A percentile compares a stretch with the other conserved stretches of the same genome.
Conservation (phyloP, 2,113 vertebrate genomes). For the Vanacampus margaritifer region DNA sequence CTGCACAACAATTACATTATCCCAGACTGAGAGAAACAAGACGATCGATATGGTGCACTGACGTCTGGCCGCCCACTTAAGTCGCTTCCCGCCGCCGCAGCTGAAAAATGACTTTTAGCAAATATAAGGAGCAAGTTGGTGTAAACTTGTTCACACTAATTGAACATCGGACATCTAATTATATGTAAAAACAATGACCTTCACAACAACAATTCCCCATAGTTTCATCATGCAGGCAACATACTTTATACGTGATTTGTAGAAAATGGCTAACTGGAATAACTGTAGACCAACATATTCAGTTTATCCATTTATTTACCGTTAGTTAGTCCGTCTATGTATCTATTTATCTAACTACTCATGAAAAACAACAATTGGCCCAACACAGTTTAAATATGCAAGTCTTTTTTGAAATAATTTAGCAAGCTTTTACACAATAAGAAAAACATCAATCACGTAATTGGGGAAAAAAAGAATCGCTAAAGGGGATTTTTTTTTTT, state of each 20-base stretch:
- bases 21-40: conserved; percentile 54
- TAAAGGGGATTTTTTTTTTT: no score
- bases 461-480: no score
- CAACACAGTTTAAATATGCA: no score
- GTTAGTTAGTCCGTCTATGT: no score
- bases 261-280: not conserved
- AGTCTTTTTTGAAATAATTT: no score
- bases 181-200: not conserved
- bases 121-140: conserved; percentile 14
- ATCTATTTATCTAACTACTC: no score
- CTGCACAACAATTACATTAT: conserved; percentile 68
- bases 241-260: not conserved
- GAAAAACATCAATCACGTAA: no score
- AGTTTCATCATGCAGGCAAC: not conserved
- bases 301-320: no score
- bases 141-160: not conserved
- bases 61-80: conserved; percentile 64
- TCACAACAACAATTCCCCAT: not conserved
- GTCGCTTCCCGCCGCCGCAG: conserved; percentile 49
- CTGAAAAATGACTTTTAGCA: conserved; percentile 51
- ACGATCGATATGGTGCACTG: conserved; percentile 58
- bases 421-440: no score
- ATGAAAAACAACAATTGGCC: no score
- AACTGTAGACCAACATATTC: not conserved
- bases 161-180: not conserved